phyloP scores from a whole-genome alignment of 2,888 invertebrate genomes.

The Phasia obesa region DNA sequence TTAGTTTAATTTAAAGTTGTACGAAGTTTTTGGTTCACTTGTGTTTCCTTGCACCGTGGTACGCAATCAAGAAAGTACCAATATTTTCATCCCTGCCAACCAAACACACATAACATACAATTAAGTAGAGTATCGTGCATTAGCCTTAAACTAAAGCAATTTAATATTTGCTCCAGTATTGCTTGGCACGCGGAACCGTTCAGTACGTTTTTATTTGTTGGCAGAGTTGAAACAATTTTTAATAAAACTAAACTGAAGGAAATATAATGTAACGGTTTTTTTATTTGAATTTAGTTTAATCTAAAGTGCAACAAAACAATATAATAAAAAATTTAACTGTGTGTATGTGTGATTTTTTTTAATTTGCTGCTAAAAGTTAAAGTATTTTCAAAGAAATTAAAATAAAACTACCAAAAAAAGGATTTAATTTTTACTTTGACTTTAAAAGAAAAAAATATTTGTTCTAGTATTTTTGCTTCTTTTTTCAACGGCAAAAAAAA shows the following conservation, averaged over 20 bases:
- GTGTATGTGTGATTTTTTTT: background rate
- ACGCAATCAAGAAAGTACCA: conserved; percentile 29
- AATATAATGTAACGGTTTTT: conserved; percentile 66
- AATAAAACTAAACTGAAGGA: conserved; percentile 15
- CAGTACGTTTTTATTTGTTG: conserved; percentile 66
- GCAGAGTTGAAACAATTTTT: conserved; percentile 5
- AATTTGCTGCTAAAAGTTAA: background rate
- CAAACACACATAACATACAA: conserved; percentile 3
- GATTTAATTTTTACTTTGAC: too few species aligned
- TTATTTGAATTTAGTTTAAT: conserved; percentile 51
- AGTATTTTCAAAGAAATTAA: background rate
- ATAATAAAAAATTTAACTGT: background rate
- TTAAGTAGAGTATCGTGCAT: conserved; percentile 52
- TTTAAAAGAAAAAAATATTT: background rate
- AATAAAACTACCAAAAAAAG: conserved; percentile 16
- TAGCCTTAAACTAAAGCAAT: conserved; percentile 64
- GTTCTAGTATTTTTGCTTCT: background rate
- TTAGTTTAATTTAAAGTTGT: background rate
- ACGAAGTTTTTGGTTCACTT: background rate
- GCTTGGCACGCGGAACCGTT: conserved; percentile 76
- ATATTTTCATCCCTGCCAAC: background rate
- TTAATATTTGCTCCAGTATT: conserved; percentile 74
- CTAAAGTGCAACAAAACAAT: background rate
- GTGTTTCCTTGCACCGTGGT: background rate
- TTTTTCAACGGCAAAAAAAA: background rate